Evolutionary conservation across 1,140 invertebrate species (phyloP), one percentile per base, ranked within the genome.

Genomic region (Teleopsis dalmanni): DNA sequence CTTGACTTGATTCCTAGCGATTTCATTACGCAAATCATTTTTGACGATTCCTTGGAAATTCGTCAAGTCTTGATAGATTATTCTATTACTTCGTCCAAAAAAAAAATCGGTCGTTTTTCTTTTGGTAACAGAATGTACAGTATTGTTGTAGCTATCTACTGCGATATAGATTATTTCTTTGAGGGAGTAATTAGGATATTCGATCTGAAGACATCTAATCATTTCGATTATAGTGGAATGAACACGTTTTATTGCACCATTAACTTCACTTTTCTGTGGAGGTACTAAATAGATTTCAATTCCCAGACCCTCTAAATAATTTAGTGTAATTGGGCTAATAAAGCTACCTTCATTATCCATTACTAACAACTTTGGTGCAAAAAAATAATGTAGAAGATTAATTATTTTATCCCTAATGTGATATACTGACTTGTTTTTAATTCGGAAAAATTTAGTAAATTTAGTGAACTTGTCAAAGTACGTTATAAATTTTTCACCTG

Each of bases 161-260:
- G 50, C 22, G 10, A 49, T 35, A 11, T 44, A 40, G 18, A 47
- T 40, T 4, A 47, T 13, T 10, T 47, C 44, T 6, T 51, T 47
- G 1, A 41, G 11, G 3, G 16, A 26, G 8, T 21, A 25, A 16
- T 51, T 37, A 2, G 25, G 33, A 18, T 47, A 41, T 23, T 51
- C 27, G 9, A 31, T 10, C 18, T 23, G 26, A 11, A 47, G 29
- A 7, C 40, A 36, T 36, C 48, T 22, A 8, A 35, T n/a, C 10
- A 51, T 40, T 51, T 51, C 50, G 3, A 51, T 29, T 7, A 51
- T 40, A 11, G 35, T 51, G 6, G 49, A 51, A 37, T 51, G 49
- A 3, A 31, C 35, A 3, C 44, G 21, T 44, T 48, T 33, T 4
- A 45, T 22, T n/a, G 29, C 18, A 23, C 46, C 45, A 44, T 52